Evolutionary conservation across 2,888 invertebrate species (phyloP), one percentile per base, ranked within the genome.

Genomic region (Conchocele bisecta): DNA sequence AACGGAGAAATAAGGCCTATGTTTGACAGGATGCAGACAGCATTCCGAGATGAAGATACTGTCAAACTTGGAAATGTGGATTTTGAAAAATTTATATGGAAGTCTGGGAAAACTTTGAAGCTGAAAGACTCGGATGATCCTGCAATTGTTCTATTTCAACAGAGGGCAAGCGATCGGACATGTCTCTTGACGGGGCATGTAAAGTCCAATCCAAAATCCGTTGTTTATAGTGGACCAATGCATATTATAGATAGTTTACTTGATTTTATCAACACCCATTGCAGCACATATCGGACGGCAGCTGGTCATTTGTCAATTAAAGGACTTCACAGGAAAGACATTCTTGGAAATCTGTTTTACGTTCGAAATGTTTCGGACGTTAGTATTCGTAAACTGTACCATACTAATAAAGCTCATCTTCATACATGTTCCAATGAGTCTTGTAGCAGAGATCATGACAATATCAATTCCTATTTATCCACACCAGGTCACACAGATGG

Each of bases 251-350:
- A 73, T 5, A 48, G 50, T 11, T 28, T 87, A 26, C 58, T 83
- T 13, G 68, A 78, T 6, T 86, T 83, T 66, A 74, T 89, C 0
- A 89, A 89, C 72, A 28, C 48, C n/a, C 61, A 80, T 15, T 89
- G 89, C 59, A 46, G 69, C 26, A 83, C 83, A 15, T 89, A 84
- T 50, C 56, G 82, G 33, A 76, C 46, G 9, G 29, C 48, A 24
- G 64, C 76, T 64, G 89, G 89, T 6, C 41, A 29, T 28, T 28
- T 86, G n/a, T 73, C 73, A 7, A 24, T 69, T 11, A 65, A 74
- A 54, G 89, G 89, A 6, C 61, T 83, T 11, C 88, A 88, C 44
- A 67, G 86, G 37, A 28, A 82, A 44, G 76, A 84, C 33, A 86
- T 89, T 35, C 56, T 87, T 5, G 51, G 79, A 5, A 80, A 80